phyloP scores from a whole-genome alignment of 2,888 invertebrate species.

The Heliconius ethilla region DNA sequence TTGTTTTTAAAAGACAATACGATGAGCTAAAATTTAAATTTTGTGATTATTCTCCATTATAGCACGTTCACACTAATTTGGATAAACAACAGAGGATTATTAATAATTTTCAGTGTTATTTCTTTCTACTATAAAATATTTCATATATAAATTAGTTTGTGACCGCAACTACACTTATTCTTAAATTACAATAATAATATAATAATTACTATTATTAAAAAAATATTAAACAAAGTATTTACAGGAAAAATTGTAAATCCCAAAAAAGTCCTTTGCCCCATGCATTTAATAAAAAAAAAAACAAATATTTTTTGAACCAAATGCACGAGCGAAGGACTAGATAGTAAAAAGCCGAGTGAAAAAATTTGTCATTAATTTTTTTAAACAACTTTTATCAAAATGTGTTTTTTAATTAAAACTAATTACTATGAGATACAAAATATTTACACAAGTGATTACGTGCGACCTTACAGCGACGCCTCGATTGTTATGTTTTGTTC shows the following conservation, averaged over 20 bases:
- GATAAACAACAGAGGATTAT: not conserved
- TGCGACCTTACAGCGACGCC: conserved; percentile 16
- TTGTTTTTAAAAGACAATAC: too few species aligned
- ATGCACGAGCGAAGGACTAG: conserved; percentile 7
- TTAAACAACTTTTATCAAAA: conserved; percentile 51
- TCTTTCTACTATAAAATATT: not conserved
- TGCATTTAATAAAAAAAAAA: conserved; percentile 11
- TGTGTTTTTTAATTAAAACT: conserved; percentile 49
- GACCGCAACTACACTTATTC: conserved; percentile 3
- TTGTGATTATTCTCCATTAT: too few species aligned
- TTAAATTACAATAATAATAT: conserved; percentile 43
- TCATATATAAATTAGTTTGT: not conserved
- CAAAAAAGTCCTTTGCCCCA: conserved; percentile 19
- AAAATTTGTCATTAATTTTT: conserved; percentile 35
- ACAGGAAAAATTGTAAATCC: conserved; percentile 44
- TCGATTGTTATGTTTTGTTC: conserved; percentile 4
- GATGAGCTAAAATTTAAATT: too few species aligned
- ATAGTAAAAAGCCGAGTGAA: conserved; percentile 33
- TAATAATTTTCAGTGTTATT: not conserved
- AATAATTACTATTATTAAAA: conserved; percentile 48
- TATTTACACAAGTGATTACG: conserved; percentile 51
- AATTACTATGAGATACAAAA: conserved; percentile 51
- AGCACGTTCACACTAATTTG: not conserved
- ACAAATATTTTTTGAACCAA: not conserved
- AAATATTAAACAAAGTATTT: conserved; percentile 50